Conservation (phyloP, 2,797 vertebrate species). For the Oryzias dopingdopingensis region DNA sequence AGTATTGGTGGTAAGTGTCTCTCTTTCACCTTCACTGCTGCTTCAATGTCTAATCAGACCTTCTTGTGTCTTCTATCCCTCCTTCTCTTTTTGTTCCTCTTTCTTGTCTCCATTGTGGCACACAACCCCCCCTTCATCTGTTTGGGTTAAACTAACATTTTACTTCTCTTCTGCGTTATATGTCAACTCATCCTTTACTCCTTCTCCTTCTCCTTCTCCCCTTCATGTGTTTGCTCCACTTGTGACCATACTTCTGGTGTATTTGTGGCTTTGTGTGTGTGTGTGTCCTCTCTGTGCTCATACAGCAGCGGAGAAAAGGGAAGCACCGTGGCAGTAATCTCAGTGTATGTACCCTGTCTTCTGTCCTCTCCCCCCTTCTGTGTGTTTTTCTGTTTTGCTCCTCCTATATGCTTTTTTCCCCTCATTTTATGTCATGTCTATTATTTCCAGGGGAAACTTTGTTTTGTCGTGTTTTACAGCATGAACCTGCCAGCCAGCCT, state of each 20-base stretch:
- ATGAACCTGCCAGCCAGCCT: conserved; percentile 41
- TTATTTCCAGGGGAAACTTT: conserved; percentile 19
- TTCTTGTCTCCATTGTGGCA: conserved; percentile 26
- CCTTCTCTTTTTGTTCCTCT: conserved; percentile 47
- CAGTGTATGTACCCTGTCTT: conserved; percentile 89
- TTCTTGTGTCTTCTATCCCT: conserved; percentile 59
- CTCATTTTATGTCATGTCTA: conserved; percentile 31
- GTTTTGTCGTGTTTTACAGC: conserved; percentile 25
- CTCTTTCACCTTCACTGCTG: conserved; percentile 68
- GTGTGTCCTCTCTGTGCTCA: conserved; percentile 74
- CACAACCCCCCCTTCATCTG: conserved; percentile 22
- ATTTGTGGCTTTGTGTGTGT: conserved; percentile 54
- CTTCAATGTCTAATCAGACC: conserved; percentile 75
- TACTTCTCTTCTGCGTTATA: conserved; percentile 24
- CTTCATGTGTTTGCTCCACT: conserved; percentile 34
- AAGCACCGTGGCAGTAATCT: conserved; percentile 92
- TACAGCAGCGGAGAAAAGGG: conserved; percentile 91
- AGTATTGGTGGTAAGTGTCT: conserved; percentile 79
- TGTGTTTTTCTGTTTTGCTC: conserved; percentile 7
- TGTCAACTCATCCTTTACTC: conserved; percentile 38
- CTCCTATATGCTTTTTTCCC: background rate
- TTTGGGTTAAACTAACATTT: conserved; percentile 39
- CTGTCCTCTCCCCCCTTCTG: conserved; percentile 43
- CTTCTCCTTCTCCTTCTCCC: conserved; percentile 5
- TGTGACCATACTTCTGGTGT: conserved; percentile 52